Base-by-base conservation (phyloP, 2,113 vertebrate species). In the Embiotoca jacksoni region DNA sequence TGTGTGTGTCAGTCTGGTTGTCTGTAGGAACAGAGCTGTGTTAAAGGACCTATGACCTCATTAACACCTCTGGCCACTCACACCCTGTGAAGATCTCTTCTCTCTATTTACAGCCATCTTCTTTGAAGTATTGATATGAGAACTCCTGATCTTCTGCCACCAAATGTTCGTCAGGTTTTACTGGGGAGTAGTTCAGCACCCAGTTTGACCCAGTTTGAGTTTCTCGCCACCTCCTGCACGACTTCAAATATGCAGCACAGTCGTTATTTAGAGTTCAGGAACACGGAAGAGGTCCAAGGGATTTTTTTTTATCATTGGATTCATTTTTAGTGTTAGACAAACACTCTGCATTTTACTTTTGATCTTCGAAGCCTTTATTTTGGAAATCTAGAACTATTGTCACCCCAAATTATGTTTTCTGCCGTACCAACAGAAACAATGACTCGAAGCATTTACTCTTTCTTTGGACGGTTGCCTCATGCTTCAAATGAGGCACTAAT, bases 121-220 rank as follows among this genome's bases (percentile, higher is more conserved):
- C 70, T 84, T 84, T 89, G 70, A 82, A 65, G 61, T 81, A 72
- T 60, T 75, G 65, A 64, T 58, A 75, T 60, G 55, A 75, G 33
- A 75, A 74, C 33, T 57, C 11, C 55, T 63, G 65, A 79, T 78
- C 16, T 65, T 67, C 41, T 62, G 54, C 57, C 62, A 67, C 39
- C 31, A 62, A 69, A 68, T 46, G 31, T 66, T 66, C 1, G 2
- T 23, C 16, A 16, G 23, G 23, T 52, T 39, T 82, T 79, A 70
- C 53, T 23, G 2, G 55, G 56, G 55, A 70, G 37, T 65, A 14
- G 53, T 55, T 77, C 37, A 74, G 31, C 56, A 46, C 9, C 37
- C 52, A 3, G 16, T 58, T 37, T 71, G 67, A 84, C 73, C 81
- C 71, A 72, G 53, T 81, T 86, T 68, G 63, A 70, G 68, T 35